These are phyloP conservation scores for Pachycephala philippinensis DNA, from an alignment of 2,113 vertebrate species.

Conservation along the genomic window DNA sequence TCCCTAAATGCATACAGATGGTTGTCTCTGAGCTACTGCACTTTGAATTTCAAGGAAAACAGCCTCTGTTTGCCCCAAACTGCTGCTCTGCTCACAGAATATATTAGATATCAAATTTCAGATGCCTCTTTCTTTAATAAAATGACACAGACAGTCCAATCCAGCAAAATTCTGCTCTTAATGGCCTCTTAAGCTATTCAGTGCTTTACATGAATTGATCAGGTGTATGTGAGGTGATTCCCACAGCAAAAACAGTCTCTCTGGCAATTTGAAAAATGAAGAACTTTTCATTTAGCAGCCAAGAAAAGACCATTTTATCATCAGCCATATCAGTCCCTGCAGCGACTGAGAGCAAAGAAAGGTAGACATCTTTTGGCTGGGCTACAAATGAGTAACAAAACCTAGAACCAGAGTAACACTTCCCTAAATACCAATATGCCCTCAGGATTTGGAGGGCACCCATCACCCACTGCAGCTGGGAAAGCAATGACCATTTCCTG, in stretches of 20 bases:
- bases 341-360: not conserved
- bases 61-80: not conserved
- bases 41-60: conserved; percentile 4
- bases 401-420: not conserved
- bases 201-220: not conserved
- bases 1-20: not conserved
- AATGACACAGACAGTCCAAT: not conserved
- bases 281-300: not conserved
- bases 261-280: not conserved
- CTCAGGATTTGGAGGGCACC: not conserved
- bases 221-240: not conserved
- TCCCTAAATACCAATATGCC: not conserved
- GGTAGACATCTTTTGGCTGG: not conserved
- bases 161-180: not conserved
- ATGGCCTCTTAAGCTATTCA: not conserved
- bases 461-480: not conserved
- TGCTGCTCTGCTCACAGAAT: not conserved
- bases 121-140: not conserved
- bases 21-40: not conserved
- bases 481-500: not conserved
- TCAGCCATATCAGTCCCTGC: not conserved
- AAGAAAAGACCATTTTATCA: not conserved
- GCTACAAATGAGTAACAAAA: not conserved
- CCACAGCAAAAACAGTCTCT: not conserved
- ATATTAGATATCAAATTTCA: not conserved